Percentiles rank a stretch among this genome's conserved stretches.
phyloP scores from a whole-genome alignment of 2,797 vertebrate species.

The Hozukius guyotensis region DNA sequence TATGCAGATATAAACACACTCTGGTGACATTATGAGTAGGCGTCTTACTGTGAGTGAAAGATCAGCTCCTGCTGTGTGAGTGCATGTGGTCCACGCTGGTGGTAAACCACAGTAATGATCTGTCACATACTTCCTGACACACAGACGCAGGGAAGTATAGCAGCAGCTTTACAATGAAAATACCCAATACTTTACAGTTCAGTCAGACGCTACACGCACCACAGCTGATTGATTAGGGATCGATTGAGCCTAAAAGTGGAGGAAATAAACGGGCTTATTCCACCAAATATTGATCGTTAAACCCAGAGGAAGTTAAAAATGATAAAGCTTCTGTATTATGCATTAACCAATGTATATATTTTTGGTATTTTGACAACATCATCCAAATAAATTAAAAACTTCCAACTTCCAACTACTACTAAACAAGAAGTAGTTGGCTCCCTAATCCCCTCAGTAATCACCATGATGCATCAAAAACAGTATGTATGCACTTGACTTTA shows the following conservation, averaged over 20 bases:
- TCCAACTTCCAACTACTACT: no score
- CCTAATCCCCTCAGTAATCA: not conserved
- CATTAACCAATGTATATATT: not conserved
- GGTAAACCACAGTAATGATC: slow-evolving; percentile 2
- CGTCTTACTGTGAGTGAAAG: slow-evolving; percentile 27
- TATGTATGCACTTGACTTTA: not conserved
- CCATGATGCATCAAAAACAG: not conserved
- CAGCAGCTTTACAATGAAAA: not conserved
- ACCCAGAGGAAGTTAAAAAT: not conserved
- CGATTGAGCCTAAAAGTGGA: not conserved
- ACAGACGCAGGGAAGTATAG: not conserved
- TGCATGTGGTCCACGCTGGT: not conserved
- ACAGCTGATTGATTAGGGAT: not conserved
- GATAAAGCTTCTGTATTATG: not conserved
- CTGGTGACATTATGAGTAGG: slow-evolving; percentile 35
- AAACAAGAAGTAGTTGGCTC: not conserved
- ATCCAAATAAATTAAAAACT: not conserved
- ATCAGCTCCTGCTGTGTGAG: not conserved
- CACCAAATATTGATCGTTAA: not conserved
- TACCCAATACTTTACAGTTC: not conserved
- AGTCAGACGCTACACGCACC: not conserved
- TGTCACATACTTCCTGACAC: not conserved
- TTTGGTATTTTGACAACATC: not conserved
- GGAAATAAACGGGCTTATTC: not conserved
- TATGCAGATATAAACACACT: not conserved